phyloP scores from a whole-genome alignment of 2,888 invertebrate species.

The Rhabditophanes sp. region DNA sequence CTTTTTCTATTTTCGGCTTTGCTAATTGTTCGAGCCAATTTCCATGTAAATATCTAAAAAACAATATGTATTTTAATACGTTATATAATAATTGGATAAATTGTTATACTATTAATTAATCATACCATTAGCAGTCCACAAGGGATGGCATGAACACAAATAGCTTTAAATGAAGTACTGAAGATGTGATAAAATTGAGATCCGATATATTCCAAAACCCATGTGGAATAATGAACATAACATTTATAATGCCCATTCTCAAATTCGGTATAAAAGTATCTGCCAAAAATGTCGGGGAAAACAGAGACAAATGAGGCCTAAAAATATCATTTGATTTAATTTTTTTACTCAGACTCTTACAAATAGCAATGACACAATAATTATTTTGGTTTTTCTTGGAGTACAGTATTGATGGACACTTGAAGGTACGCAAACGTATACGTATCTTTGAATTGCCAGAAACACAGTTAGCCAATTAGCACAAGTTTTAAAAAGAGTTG shows the following conservation, averaged over 20 bases:
- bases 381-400: slow-evolving; percentile 55
- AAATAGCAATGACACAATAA: slow-evolving; percentile 54
- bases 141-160: slow-evolving; percentile 73
- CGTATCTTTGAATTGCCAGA: slow-evolving; percentile 74
- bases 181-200: slow-evolving; percentile 15
- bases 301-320: slow-evolving; percentile 20
- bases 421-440: slow-evolving; percentile 80
- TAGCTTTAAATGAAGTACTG: slow-evolving; percentile 54
- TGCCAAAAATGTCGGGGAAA: slow-evolving; percentile 18
- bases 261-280: slow-evolving; percentile 9
- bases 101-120: slow-evolving; percentile 3
- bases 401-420: slow-evolving; percentile 63
- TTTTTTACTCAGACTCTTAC: background rate
- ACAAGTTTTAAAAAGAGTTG: slow-evolving; percentile 75
- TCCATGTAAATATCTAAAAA: slow-evolving; percentile 57
- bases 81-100: slow-evolving; percentile 1
- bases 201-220: slow-evolving; percentile 51
- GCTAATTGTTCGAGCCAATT: slow-evolving; percentile 69
- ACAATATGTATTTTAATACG: slow-evolving; percentile 2
- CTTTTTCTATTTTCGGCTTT: slow-evolving; percentile 57
- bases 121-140: slow-evolving; percentile 63
- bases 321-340: slow-evolving; percentile 2
- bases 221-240: slow-evolving; percentile 51
- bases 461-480: slow-evolving; percentile 81
- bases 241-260: slow-evolving; percentile 20